A percentile compares a stretch with the other conserved stretches of the same genome.
phyloP scores from a whole-genome alignment of 2,888 invertebrate species.

The Odontomyia ornata region DNA sequence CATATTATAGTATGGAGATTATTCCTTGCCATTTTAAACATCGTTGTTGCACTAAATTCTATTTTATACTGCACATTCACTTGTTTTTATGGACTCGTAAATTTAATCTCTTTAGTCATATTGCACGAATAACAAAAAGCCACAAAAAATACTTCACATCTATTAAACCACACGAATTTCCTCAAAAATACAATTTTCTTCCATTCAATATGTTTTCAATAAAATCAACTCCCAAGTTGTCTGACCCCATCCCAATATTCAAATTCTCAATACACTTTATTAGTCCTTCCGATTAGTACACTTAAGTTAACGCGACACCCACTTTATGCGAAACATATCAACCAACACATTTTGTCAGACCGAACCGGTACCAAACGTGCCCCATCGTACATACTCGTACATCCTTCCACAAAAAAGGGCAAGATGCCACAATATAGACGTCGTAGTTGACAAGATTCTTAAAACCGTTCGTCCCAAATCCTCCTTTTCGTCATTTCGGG shows the following conservation, averaged over 20 bases:
- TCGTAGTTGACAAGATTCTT: background rate
- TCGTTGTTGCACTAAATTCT: background rate
- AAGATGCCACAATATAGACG: background rate
- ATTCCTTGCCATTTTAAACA: conserved; percentile 49
- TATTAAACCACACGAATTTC: too few species aligned
- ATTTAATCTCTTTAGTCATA: background rate
- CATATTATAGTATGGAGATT: conserved; percentile 53
- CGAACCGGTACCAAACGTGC: background rate
- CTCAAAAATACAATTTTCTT: too few species aligned
- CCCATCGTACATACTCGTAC: background rate
- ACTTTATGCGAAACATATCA: conserved; percentile 29
- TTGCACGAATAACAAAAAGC: too few species aligned
- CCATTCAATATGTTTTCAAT: too few species aligned
- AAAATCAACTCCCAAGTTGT: too few species aligned
- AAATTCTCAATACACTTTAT: background rate
- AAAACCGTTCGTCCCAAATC: conserved; percentile 14
- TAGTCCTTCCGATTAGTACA: conserved; percentile 30
- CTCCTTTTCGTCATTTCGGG: conserved; percentile 27
- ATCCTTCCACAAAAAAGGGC: conserved; percentile 16
- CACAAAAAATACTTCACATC: too few species aligned
- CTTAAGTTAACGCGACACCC: conserved; percentile 15
- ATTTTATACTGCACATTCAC: conserved; percentile 5
- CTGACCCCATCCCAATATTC: background rate
- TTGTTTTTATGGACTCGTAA: background rate
- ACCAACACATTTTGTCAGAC: conserved; percentile 15